Base-by-base conservation (phyloP, 1,140 invertebrate genomes). In the Schlechtendalia chinensis region DNA sequence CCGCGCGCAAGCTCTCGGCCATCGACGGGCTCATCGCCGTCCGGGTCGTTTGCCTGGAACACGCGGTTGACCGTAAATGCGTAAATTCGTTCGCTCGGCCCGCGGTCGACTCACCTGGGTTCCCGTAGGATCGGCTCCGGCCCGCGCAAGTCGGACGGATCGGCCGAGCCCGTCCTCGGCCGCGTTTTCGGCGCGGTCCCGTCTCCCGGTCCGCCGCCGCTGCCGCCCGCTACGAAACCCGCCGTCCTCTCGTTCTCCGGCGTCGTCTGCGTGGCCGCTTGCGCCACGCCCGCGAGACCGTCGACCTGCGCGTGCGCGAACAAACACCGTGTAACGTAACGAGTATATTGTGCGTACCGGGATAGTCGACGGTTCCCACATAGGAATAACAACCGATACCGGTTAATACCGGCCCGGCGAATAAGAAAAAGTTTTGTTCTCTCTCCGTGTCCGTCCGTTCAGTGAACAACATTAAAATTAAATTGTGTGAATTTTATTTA, bases 1-100 rank as follows among this genome's bases (percentile, higher is more conserved):
- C 93, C 0, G 96, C 93, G 10, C 97, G 88, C 6, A 97, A 86
- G 84, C 94, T 94, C 86, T 99, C 96, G 0, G 96, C 96, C 22
- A 97, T 91, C 0, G 95, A 95, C 0, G 96, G 96, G 82, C 95
- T 94, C 84, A 98, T 90, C 0, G 75, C 75, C n/a, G 22, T 17
- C 47, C 63, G 63, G 1, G 61, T 32, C 0, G 58, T 32, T 59
- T 59, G 53, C 24, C 72, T 75, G 32, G 39, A 19, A n/a, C n/a
- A n/a, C n/a, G n/a, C n/a, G n/a, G n/a, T n/a, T n/a, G n/a, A n/a
- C n/a, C n/a, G n/a, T n/a, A n/a, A n/a, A n/a, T n/a, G n/a, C n/a
- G n/a, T n/a, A n/a, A n/a, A n/a, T n/a, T n/a, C n/a, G n/a, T n/a
- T n/a, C n/a, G n/a, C n/a, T n/a, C n/a, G n/a, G n/a, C n/a, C n/a